phyloP scores from a whole-genome alignment of 2,797 vertebrate genomes.

The Poeciliopsis paucimaculata region DNA sequence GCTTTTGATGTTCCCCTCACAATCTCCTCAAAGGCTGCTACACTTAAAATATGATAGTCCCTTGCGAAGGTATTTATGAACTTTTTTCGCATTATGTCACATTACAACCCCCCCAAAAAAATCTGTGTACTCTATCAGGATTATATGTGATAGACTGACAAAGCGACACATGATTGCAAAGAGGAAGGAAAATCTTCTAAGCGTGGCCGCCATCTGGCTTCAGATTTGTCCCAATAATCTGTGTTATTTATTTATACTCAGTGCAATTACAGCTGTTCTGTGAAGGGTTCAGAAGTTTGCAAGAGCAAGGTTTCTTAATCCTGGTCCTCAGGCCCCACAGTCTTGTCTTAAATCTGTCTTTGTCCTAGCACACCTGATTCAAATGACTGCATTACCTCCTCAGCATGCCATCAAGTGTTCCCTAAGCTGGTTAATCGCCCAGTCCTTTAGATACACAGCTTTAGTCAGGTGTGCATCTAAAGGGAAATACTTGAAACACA shows the following conservation, averaged over 20 bases:
- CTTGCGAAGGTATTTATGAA: background rate
- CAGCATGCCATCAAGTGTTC: background rate
- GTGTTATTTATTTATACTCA: background rate
- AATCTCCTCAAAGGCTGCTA: slow-evolving; percentile 17
- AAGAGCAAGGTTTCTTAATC: background rate
- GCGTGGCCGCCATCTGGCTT: background rate
- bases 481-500: background rate
- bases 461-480: background rate
- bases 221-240: background rate
- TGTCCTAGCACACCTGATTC: background rate
- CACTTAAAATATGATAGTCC: slow-evolving; percentile 15
- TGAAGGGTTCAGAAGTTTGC: background rate
- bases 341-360: background rate
- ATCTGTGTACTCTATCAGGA: background rate
- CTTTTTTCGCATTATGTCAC: background rate
- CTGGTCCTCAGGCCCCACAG: background rate
- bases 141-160: background rate
- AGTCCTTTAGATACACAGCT: background rate
- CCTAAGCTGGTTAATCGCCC: background rate
- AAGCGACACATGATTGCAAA: background rate
- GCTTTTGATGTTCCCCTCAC: slow-evolving; percentile 38
- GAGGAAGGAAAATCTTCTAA: background rate
- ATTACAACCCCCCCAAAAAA: background rate
- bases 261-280: background rate
- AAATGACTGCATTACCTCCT: background rate